Base-by-base conservation (phyloP, 1,140 invertebrate species). In the Neodiprion virginianus region DNA sequence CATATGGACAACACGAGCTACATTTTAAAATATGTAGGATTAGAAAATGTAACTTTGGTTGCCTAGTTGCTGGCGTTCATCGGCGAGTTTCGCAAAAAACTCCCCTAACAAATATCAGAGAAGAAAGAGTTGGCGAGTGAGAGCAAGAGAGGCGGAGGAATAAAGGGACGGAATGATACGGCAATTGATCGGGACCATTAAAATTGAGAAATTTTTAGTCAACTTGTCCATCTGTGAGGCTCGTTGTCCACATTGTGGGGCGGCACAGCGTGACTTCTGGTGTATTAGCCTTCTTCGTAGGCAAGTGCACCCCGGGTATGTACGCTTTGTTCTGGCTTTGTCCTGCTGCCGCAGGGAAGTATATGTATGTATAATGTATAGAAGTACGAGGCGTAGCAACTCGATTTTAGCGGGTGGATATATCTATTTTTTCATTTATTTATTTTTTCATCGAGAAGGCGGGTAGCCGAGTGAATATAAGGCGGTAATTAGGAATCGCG, bases 291-390 rank as follows among this genome's bases (percentile, higher is more conserved):
- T 49, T 11, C 68, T 76, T 40, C 66, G 73, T 74, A 69, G 80
- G 76, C 73, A 77, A 86, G 80, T 82, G 77, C 70, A 77, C 67
- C 75, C 81, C 68, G 66, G 72, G 40, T 69, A 74, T 83, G 79
- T 79, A 40, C 28, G 28, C 28, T 40, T 40, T 40, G 28, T 40
- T 1, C 28, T 40, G 28, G 28, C 28, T 40, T 83, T 83, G 77
- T 72, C 67, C 11, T 73, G 72, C n/a, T 72, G 28, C 69, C 72
- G 74, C 73, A 73, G 69, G 75, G 80, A 78, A 79, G 82, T 79
- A 79, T 77, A 40, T 1, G 5, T 40, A 40, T 65, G 17, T 65
- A 65, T 65, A 65, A 65, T 65, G 17, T 65, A 65, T 7, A 65
- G 12, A 65, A 14, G 28, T 40, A 40, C 28, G 28, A 40, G 28